These are phyloP conservation scores for Leistus spinibarbis DNA, from an alignment of 2,888 invertebrate species.

Conservation along the genomic window DNA sequence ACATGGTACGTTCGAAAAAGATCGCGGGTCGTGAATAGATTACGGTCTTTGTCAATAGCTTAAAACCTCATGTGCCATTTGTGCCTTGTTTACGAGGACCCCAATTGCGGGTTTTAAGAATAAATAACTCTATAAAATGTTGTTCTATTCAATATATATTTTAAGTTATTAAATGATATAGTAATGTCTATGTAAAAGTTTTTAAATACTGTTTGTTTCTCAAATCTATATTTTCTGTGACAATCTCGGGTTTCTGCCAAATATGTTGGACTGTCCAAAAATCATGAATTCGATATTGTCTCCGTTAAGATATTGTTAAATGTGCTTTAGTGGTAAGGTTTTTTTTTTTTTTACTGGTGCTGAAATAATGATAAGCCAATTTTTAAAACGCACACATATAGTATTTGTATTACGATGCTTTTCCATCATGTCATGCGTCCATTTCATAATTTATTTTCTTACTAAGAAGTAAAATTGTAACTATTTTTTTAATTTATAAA, in stretches of 20 bases:
- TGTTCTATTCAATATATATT: constrained; percentile 31
- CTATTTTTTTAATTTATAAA: constrained; percentile 16
- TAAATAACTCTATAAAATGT: constrained; percentile 29
- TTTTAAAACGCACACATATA: constrained; percentile 25
- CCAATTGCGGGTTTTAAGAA: constrained; percentile 1
- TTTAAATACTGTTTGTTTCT: constrained; percentile 23
- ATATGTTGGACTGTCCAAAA: not conserved
- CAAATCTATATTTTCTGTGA: constrained; percentile 13
- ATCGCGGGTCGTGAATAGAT: too few species aligned
- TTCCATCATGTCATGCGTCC: constrained; percentile 21
- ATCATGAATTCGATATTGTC: constrained; percentile 11
- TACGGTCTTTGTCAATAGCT: not conserved
- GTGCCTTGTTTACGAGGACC: constrained; percentile 30
- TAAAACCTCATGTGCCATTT: constrained; percentile 26
- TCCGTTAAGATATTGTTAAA: constrained; percentile 15
- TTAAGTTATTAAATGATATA: constrained; percentile 27
- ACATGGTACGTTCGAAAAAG: too few species aligned
- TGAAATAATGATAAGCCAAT: constrained; percentile 28
- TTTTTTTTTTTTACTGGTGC: constrained; percentile 36
- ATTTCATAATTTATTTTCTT: constrained; percentile 1
- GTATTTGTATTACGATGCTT: constrained; percentile 32
- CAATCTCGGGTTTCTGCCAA: not conserved
- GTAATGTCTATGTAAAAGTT: constrained; percentile 17
- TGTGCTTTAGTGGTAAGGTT: constrained; percentile 33
- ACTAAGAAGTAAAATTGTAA: constrained; percentile 23